Base-by-base conservation (phyloP, 2,113 vertebrate genomes). In the Vidua macroura region DNA sequence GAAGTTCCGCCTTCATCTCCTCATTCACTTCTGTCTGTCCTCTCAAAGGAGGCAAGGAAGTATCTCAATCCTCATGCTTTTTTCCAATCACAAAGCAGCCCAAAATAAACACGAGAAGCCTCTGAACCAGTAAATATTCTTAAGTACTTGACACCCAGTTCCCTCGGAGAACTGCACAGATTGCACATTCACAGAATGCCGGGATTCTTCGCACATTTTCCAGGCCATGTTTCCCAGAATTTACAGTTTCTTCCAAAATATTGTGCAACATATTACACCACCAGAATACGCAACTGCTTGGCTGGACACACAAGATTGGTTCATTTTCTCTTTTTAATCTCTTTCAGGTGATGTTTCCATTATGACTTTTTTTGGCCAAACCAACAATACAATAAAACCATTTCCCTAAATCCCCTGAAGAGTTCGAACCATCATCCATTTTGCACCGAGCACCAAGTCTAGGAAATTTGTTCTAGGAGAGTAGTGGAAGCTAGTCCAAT, bases 161-260 rank as follows among this genome's bases (percentile, higher is more conserved):
- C 58, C 74, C 89, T 66, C 37, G 2, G 22, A 68, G 92, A 83
- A 5, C 35, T 12, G 37, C 80, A 51, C 91, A 93, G 88, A 90
- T 90, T 48, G 88, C 91, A 90, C 88, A 51, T 66, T 76, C 70
- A 31, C 85, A 52, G 86, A 83, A 70, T 1, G 22, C 86, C 11
- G 86, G 7, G 25, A 67, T 64, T 89, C 90, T 87, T 96, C 73
- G 16, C 94, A 93, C 96, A 83, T 96, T 96, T 96, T 93, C 92
- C 63, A 79, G 95, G 97, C 96, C 96, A 91, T 27, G 73, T 92
- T 95, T 95, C 96, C 48, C 11, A 86, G 83, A 86, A 83, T 80
- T 97, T 69, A 88, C 84, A 83, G 94, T 68, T 92, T 88, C 95
- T 95, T 90, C 94, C 92, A 89, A 96, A 97, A 97, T 82, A 79